Evolutionary conservation across 2,113 vertebrate species (phyloP), one percentile per base, ranked within the genome.

Genomic region (Elanus axillaris): DNA sequence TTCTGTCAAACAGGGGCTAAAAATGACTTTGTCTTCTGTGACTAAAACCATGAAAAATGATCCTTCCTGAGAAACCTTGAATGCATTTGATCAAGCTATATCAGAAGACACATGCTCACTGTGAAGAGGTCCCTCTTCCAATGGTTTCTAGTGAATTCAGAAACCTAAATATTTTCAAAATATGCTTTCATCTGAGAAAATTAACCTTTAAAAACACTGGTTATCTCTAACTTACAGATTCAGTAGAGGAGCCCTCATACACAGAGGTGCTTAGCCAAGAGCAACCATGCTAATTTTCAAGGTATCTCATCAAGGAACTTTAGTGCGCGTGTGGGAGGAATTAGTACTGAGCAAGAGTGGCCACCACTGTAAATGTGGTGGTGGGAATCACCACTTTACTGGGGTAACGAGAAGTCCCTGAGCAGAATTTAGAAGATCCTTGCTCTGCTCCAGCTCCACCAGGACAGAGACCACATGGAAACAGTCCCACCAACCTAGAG

Each of bases 261-360:
- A 2, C 9, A 64, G 31, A 53, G 8, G 25, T 64, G 5, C 6
- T 66, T 21, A 60, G 31, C 8, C 40, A 47, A 67, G 40, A 86
- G 22, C 56, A 71, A 64, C 1, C 1, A 34, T 13, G 2, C 1
- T 64, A 3, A 20, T 69, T 96, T 90, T 66, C 47, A 79, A 55
- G 11, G 10, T 64, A 68, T 64, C 27, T 76, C 8, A 22, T 15
- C 10, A 68, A 60, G 14, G 31, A 76, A 36, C 9, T 79, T 64
- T 11, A 58, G 4, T 29, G 7, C 0, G 3, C 9, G 3, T 68
- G 8, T 31, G 27, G 13, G 9, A 64, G 2, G 1, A 10, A 31
- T 34, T 47, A 63, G 13, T 50, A 50, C 0, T 1, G 20, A 66
- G 20, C 20, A 48, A 72, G 19, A 3, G 14, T 68, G 10, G 11